Evolutionary conservation across 2,797 vertebrate genomes (phyloP).

Genomic region (Enteromius paludinosus): DNA sequence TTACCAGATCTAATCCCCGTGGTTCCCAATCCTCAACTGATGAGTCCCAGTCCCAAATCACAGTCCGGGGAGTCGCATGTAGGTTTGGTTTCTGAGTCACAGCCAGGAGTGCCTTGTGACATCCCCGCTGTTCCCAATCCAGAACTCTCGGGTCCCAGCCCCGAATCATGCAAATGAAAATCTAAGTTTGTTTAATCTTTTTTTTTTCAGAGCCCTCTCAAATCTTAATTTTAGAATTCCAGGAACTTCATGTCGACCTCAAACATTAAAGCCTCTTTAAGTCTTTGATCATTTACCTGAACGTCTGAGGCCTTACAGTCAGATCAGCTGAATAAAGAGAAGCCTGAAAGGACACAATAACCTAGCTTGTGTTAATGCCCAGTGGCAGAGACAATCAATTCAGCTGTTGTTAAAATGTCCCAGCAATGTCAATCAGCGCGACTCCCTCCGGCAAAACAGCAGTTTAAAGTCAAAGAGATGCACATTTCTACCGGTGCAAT

Average conservation of each 20-base stretch:
- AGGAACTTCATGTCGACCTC: background rate
- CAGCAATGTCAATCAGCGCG: slow-evolving; percentile 48
- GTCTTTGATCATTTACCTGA: slow-evolving; percentile 20
- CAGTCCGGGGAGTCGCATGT: too few species aligned
- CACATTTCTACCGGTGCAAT: slow-evolving; percentile 39
- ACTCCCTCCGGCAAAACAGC: slow-evolving; percentile 78
- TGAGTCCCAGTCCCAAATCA: too few species aligned
- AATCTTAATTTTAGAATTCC: background rate
- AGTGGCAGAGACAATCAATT: slow-evolving; percentile 74
- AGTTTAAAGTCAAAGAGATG: slow-evolving; percentile 46
- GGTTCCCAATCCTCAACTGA: too few species aligned
- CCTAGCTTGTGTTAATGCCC: slow-evolving; percentile 80
- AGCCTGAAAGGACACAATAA: slow-evolving; percentile 64
- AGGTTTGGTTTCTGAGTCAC: too few species aligned
- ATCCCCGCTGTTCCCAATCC: too few species aligned
- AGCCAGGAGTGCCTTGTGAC: too few species aligned
- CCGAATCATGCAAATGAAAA: background rate
- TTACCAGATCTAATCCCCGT: too few species aligned
- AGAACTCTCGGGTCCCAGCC: too few species aligned
- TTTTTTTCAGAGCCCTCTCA: background rate
- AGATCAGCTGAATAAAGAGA: slow-evolving; percentile 13
- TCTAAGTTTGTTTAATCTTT: background rate
- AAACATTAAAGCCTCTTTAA: background rate
- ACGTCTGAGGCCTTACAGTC: slow-evolving; percentile 13
- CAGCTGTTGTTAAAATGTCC: slow-evolving; percentile 49